Evolutionary conservation across 2,113 vertebrate species (phyloP).

Genomic region (Ophthalmolycus amberensis): DNA sequence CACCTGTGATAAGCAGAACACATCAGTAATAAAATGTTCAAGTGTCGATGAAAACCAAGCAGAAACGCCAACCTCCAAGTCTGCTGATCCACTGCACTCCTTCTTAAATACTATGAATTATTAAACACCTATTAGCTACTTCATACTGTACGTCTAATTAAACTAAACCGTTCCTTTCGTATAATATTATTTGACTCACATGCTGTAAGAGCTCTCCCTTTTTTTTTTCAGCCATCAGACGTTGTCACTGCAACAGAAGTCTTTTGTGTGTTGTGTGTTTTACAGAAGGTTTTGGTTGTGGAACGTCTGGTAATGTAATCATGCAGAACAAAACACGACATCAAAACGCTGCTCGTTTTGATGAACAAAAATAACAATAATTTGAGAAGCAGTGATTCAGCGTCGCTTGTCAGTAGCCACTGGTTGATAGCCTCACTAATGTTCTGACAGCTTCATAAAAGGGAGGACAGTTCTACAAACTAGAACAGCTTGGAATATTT

Average conservation of each 20-base stretch:
- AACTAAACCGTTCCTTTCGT: conserved; percentile 38
- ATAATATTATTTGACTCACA: conserved; percentile 30
- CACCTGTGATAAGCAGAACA: conserved; percentile 34
- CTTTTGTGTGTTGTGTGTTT: neutral
- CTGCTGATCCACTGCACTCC: conserved; percentile 48
- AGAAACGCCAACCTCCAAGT: conserved; percentile 37
- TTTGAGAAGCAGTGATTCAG: conserved; percentile 9
- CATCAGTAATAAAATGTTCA: conserved; percentile 20
- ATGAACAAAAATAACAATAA: conserved; percentile 9
- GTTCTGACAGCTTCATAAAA: conserved; percentile 37
- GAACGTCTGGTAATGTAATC: conserved; percentile 35
- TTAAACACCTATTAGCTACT: conserved; percentile 72
- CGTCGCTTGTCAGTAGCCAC: conserved; percentile 16
- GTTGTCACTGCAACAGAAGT: neutral
- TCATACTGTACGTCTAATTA: conserved; percentile 62
- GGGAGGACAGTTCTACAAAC: neutral
- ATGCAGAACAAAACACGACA: conserved; percentile 31
- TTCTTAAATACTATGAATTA: conserved; percentile 68
- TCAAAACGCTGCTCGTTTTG: conserved; percentile 22
- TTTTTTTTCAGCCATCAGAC: neutral
- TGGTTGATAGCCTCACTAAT: conserved; percentile 19
- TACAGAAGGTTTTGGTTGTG: neutral
- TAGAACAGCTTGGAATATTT: neutral
- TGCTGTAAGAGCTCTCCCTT: conserved; percentile 2
- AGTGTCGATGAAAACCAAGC: conserved; percentile 61